Conservation (phyloP, 1,140 invertebrate genomes). For the Oscheius sp. region DNA sequence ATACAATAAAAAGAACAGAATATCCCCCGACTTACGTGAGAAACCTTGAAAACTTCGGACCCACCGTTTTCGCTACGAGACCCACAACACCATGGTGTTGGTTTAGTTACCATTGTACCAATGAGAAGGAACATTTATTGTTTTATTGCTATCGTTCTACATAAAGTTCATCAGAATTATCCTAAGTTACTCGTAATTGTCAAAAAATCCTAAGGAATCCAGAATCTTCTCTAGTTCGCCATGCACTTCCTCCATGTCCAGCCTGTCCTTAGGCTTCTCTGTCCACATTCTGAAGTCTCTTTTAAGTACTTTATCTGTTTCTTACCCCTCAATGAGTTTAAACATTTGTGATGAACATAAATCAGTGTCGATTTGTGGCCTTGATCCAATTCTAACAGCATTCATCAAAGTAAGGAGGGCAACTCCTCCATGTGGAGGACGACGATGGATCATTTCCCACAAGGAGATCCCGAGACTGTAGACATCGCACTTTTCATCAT, state of each 20-base stretch:
- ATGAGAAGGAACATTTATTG: no score
- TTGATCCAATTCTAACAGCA: not conserved
- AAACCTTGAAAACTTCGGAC: no score
- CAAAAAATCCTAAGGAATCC: not conserved
- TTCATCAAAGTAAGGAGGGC: not conserved
- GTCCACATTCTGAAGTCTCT: not conserved
- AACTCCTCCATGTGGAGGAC: not conserved
- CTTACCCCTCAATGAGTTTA: not conserved
- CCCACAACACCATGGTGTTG: no score
- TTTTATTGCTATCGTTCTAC: no score
- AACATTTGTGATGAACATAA: not conserved
- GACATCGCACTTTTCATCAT: not conserved
- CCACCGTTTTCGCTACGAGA: no score
- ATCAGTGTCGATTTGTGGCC: not conserved
- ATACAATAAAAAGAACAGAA: no score
- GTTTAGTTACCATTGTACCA: no score
- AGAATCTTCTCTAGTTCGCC: not conserved
- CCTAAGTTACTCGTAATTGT: no score
- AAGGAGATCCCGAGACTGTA: not conserved
- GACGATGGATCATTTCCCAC: constrained; percentile 1
- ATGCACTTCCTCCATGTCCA: not conserved
- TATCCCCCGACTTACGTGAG: no score
- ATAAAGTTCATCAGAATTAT: no score
- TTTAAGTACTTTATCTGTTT: not conserved
- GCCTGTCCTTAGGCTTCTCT: not conserved